Base-by-base conservation (phyloP, 1,140 invertebrate species). In the Drosophila lacteicornis region DNA sequence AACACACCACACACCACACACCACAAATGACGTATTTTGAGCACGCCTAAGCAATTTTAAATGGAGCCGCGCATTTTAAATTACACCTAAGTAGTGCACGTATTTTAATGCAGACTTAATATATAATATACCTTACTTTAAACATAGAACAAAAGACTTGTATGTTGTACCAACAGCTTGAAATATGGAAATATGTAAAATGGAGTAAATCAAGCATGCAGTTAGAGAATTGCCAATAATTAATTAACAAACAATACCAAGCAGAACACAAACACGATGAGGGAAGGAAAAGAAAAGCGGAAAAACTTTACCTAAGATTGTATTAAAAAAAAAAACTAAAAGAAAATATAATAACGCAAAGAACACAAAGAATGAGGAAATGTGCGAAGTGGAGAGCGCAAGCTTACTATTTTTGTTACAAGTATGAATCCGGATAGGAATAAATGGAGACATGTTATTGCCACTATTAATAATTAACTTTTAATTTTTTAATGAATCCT, bases 181-280 rank as follows among this genome's bases (percentile, higher is more conserved):
- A 85, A 80, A 70, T 73, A 79, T 83, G 65, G 30, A 62, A 69
- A 19, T 36, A 62, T 61, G 65, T 40, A 30, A 22, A 83, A 78
- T 77, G 66, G 40, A 84, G 42, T 65, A 63, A 80, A 79, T 70
- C 43, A 77, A 70, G 65, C 85, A 90, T 90, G 85, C 85, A 90
- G 86, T 90, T 90, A 90, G 85, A 90, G 59, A 90, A 90, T 91
- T 90, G 85, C 85, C 85, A 90, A 90, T 90, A 84, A 90, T 76
- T 79, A 90, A 71, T 79, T 85, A 81, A 75, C 49, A 42, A 51
- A 69, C 15, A 53, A 75, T 58, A 76, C 51, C 59, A 74, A 65
- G 66, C 69, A 79, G 63, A 40, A 79, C 57, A 79, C 60, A 70
- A 70, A 76, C 42, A 55, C 30, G 58, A 40, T 55, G 19, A 22